Percentiles rank a stretch among this genome's conserved stretches.
Conservation (phyloP, 2,797 vertebrate species). For the Sebastes oblongus region DNA sequence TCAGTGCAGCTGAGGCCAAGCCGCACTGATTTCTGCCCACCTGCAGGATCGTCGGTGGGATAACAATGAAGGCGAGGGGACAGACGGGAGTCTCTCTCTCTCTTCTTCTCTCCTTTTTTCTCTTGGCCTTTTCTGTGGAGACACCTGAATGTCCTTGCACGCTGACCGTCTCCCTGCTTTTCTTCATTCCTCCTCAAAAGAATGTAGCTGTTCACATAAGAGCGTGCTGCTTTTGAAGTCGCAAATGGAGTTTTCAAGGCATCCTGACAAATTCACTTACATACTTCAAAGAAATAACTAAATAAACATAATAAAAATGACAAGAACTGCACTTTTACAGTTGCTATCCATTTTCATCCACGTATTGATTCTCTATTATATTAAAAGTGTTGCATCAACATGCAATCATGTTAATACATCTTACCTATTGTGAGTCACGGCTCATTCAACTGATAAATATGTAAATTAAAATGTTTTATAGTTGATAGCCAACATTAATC, state of each 20-base stretch:
- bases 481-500: slow-evolving; percentile 82
- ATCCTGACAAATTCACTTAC: slow-evolving; percentile 29
- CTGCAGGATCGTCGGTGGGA: slow-evolving; percentile 82
- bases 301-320: slow-evolving; percentile 49
- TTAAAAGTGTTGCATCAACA: slow-evolving; percentile 76
- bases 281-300: slow-evolving; percentile 42
- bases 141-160: slow-evolving; percentile 69
- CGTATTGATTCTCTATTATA: slow-evolving; percentile 67
- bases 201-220: slow-evolving; percentile 33
- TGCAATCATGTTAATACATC: slow-evolving; percentile 81
- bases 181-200: slow-evolving; percentile 27
- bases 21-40: slow-evolving; percentile 80
- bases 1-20: slow-evolving; percentile 79
- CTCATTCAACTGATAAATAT: slow-evolving; percentile 85
- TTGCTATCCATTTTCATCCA: slow-evolving; percentile 42
- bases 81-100: slow-evolving; percentile 49
- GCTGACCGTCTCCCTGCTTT: slow-evolving; percentile 16
- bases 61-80: slow-evolving; percentile 72
- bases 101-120: slow-evolving; percentile 45
- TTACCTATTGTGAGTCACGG: slow-evolving; percentile 83
- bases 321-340: slow-evolving; percentile 19
- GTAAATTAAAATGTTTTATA: slow-evolving; percentile 85
- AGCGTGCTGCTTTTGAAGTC: slow-evolving; percentile 14
- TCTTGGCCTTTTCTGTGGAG: slow-evolving; percentile 64
- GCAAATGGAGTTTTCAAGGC: slow-evolving; percentile 41